Conservation (phyloP, 2,888 invertebrate genomes). For the Euplagia quadripunctaria region DNA sequence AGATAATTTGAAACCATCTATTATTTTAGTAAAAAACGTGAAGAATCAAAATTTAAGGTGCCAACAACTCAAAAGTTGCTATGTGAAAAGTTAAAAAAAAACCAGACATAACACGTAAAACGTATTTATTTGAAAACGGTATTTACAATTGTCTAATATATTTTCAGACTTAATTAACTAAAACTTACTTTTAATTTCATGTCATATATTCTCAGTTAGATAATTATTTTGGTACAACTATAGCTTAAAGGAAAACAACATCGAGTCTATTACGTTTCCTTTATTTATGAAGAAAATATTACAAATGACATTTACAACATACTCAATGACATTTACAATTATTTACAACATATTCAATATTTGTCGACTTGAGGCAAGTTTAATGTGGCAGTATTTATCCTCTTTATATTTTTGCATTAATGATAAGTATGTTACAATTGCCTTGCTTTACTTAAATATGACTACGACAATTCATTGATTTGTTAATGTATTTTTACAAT, state of each 20-base stretch:
- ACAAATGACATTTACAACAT: constrained; percentile 22
- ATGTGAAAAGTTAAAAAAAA: constrained; percentile 43
- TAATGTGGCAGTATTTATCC: background rate
- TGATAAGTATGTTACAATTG: background rate
- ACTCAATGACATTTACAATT: background rate
- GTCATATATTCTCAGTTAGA: constrained; percentile 31
- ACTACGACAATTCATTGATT: background rate
- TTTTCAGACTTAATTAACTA: constrained; percentile 52
- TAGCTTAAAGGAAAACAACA: constrained; percentile 41
- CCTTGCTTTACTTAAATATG: background rate
- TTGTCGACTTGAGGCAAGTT: background rate
- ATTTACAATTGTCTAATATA: constrained; percentile 67
- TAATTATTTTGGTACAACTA: constrained; percentile 40
- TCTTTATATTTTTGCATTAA: background rate
- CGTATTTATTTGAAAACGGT: constrained; percentile 82
- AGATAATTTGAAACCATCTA: too few species aligned
- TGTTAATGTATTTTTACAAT: constrained; percentile 10
- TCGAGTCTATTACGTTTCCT: constrained; percentile 28
- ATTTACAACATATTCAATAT: background rate
- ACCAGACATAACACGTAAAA: constrained; percentile 75
- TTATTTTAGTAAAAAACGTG: background rate
- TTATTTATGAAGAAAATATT: constrained; percentile 28
- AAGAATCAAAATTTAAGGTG: background rate
- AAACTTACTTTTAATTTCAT: constrained; percentile 31
- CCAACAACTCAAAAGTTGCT: too few species aligned